Conservation (phyloP, 2,797 vertebrate genomes). For the Lutjanus campechanus region DNA sequence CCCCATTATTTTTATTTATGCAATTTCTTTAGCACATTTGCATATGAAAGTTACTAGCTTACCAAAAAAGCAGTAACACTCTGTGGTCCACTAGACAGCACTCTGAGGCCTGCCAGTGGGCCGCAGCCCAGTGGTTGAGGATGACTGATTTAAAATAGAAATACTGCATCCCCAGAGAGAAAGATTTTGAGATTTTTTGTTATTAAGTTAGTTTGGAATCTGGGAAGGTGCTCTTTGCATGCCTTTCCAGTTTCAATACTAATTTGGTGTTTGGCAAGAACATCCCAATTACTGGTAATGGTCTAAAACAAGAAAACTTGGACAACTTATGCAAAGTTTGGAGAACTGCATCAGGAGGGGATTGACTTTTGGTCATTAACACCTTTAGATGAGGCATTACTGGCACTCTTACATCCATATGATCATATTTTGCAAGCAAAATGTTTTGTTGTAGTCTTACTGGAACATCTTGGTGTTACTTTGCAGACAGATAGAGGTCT, state of each 20-base stretch:
- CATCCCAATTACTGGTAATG: slow-evolving; percentile 37
- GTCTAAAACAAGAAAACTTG: background rate
- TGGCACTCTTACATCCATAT: background rate
- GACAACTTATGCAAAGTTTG: background rate
- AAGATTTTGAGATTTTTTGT: slow-evolving; percentile 17
- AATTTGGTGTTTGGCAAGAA: slow-evolving; percentile 46
- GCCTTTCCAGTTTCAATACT: slow-evolving; percentile 33
- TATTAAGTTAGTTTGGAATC: slow-evolving; percentile 22
- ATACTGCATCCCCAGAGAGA: slow-evolving; percentile 12
- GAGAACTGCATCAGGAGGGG: slow-evolving; percentile 9
- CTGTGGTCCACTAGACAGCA: no score
- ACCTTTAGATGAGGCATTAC: slow-evolving; percentile 7
- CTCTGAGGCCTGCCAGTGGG: no score
- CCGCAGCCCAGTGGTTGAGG: no score
- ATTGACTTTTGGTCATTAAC: slow-evolving; percentile 4
- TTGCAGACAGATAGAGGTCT: slow-evolving; percentile 22
- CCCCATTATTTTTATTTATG: no score
- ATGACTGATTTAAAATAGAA: background rate
- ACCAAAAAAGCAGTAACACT: no score
- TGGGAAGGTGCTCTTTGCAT: slow-evolving; percentile 38
- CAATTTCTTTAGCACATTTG: no score
- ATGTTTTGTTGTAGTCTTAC: background rate
- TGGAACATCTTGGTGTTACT: slow-evolving; percentile 1
- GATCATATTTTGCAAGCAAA: slow-evolving; percentile 5
- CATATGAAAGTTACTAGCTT: no score